Base-by-base conservation (phyloP, 2,888 invertebrate genomes). In the Hemistola chrysoprasaria region DNA sequence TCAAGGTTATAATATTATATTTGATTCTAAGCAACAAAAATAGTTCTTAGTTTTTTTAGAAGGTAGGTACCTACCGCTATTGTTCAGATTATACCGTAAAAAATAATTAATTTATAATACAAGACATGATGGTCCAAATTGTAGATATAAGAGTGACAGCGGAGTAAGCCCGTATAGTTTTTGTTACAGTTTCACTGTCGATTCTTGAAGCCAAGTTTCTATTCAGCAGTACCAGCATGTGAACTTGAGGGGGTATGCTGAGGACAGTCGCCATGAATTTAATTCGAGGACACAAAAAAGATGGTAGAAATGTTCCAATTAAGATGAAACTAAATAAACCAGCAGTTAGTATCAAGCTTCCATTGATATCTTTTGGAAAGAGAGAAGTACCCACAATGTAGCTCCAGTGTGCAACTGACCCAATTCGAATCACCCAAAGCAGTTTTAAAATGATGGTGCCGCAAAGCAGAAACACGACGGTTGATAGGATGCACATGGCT, bases 341-440 rank as follows among this genome's bases (percentile, higher is more conserved):
- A 6, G 53, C 47, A 33, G 65, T 67, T 5, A 71, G 11, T 1
- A 63, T 48, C 1, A 72, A 11, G 22, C 56, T 59, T 31, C 57
- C 52, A 21, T 54, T 50, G 0, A 41, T 3, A 26, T 70, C 57
- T 27, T 53, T 38, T 4, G 76, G 70, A 8, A 59, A 73, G 5
- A 77, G 6, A 2, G 62, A 47, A n/a, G 56, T 52, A 8, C 75
- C 78, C 22, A 81, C 35, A 2, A 77, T 47, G 31, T 75, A 76
- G 39, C 79, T 76, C 79, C 79, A 81, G 34, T 80, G 78, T 8
- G 71, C 75, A 25, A 80, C 48, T 4, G 71, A 59, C 8, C 65
- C 71, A 22, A 75, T 51, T 3, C 76, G 65, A 21, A 75, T 22
- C 5, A 70, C 7, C 71, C 75, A 75, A 6, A 79, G 41, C 8